Base-by-base conservation (phyloP, 1,140 invertebrate species). In the Megathymus violae region DNA sequence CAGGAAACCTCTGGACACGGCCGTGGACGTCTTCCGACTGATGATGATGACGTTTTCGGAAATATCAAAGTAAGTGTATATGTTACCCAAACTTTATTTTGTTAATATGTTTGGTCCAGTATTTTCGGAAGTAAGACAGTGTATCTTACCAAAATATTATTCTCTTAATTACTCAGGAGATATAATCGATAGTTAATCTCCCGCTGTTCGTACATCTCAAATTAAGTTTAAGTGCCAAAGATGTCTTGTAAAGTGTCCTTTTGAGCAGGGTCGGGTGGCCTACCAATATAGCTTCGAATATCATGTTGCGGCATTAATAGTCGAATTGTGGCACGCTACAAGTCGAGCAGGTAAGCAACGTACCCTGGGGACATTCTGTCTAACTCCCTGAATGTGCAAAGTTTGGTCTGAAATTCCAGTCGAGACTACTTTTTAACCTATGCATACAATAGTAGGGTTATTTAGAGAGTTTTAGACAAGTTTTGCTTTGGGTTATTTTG, bases 231-330 rank as follows among this genome's bases (percentile, higher is more conserved):
- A 25, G 41, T 44, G 36, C 19, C 14, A 11, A 17, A 43, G 52
- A 44, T 25, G 3, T 58, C 17, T 25, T 58, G 40, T 58, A 34
- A 58, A 58, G 13, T 38, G 15, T 46, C 22, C 31, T 43, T 11
- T 36, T 17, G 25, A 41, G 25, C 15, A 25, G 10, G 40, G 25
- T 31, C 40, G 27, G 34, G 43, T 43, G 36, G 44, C 50, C 40
- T 52, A 17, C 56, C 64, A 69, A 72, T 69, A 64, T 52, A 48
- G 52, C 64, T 65, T 63, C 67, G 47, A 48, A 66, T 67, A 62
- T 62, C 66, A 78, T 72, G 67, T 78, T 78, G 71, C 67, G 62
- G 58, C 72, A 78, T 78, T 78, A 78, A 71, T 76, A 64, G 67
- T 61, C 56, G 48, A 71, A 72, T 72, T 72, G 64, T 67, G n/a